Base-by-base conservation (phyloP, 2,888 invertebrate species). In the Cybosia mesomella region DNA sequence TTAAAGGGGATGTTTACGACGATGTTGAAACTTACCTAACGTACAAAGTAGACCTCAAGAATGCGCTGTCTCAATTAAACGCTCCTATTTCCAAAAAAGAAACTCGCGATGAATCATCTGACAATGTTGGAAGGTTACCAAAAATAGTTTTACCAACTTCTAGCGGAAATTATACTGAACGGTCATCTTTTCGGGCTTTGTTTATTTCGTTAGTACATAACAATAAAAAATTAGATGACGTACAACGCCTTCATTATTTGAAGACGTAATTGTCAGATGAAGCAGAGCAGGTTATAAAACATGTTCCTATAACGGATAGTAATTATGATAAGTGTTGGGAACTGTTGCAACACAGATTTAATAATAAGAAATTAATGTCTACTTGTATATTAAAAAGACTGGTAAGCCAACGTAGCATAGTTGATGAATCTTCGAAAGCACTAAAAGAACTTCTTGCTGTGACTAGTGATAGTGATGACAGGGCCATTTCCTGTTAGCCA, bases 401-500 rank as follows among this genome's bases (percentile, higher is more conserved):
- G 13, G 28, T 53, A 1, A 32, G 53, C 22, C 57, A 64, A 24
- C 24, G 32, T 10, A 57, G 39, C 24, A 22, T 57, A 21, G 1
- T 24, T 34, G 11, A 3, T n/a, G 64, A 64, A 24, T 64, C 39
- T 10, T 5, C 64, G 0, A 57, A 15, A 13, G 15, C 21, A 7
- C 21, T 63, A 21, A 63, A 57, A 18, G 57, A 22, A 1, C 22
- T 59, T 21, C 21, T 34, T 7, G 59, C n/a, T 18, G 24, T 21
- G 9, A n/a, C 11, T 34, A 57, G 43, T 57, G n/a, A n/a, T n/a
- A n/a, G n/a, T n/a, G n/a, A n/a, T n/a, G n/a, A n/a, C n/a, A n/a
- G n/a, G n/a, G 58, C 54, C 32, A 57, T 60, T 55, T 60, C 1
- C 59, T 68, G 32, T 55, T 68, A 64, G 64, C 67, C 36, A 68